These are phyloP conservation scores for Sebastes cheni DNA, from an alignment of 2,797 vertebrate genomes.

Conservation along the genomic window DNA sequence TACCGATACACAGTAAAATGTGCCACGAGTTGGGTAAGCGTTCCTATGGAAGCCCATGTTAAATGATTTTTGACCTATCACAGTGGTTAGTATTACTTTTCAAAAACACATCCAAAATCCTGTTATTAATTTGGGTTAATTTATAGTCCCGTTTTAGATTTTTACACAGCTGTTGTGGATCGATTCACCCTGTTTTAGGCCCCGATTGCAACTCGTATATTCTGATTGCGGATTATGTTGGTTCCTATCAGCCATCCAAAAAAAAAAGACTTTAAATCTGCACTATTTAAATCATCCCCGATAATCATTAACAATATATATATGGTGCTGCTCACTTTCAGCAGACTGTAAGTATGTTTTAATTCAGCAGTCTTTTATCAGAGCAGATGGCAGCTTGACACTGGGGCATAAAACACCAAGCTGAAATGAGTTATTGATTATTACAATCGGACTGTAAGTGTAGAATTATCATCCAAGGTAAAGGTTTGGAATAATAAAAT, in stretches of 20 bases:
- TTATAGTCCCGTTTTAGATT: neutral
- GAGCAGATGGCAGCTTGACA: slow-evolving; percentile 25
- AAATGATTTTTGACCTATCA: neutral
- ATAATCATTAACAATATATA: neutral
- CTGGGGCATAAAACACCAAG: slow-evolving; percentile 14
- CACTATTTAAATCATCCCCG: neutral
- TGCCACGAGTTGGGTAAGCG: neutral
- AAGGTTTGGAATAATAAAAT: slow-evolving; percentile 14
- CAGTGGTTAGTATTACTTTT: neutral
- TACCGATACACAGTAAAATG: neutral
- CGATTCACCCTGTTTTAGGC: neutral
- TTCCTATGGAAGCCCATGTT: neutral
- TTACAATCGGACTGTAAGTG: slow-evolving; percentile 8
- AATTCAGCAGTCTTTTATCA: slow-evolving; percentile 32
- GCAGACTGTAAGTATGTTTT: neutral
- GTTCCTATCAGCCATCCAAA: neutral
- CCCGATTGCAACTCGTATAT: neutral
- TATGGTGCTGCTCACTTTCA: neutral
- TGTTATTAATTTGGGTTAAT: neutral
- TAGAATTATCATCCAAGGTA: slow-evolving; percentile 21
- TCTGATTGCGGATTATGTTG: neutral
- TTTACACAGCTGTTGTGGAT: neutral
- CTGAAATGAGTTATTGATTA: slow-evolving; percentile 58
- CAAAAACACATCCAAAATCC: neutral
- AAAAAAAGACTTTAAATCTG: neutral